Percentiles rank a stretch among this genome's conserved stretches.
Conservation (phyloP, 2,888 invertebrate genomes). For the Resseliella maxima region DNA sequence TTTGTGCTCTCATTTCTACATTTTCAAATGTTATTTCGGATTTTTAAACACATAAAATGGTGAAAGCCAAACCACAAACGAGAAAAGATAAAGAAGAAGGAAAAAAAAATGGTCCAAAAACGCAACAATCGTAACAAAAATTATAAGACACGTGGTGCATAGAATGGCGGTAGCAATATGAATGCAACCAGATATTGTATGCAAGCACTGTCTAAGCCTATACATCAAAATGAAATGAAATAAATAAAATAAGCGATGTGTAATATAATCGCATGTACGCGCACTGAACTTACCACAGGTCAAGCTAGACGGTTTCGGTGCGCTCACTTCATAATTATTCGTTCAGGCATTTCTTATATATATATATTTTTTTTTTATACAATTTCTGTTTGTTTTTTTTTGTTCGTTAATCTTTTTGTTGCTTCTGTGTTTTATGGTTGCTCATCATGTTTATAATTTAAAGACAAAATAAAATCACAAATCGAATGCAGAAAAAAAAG, state of each 20-base stretch:
- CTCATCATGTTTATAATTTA: neutral
- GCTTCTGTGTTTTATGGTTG: conserved; percentile 19
- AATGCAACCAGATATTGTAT: conserved; percentile 17
- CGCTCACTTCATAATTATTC: conserved; percentile 56
- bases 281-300: conserved; percentile 57
- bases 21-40: neutral
- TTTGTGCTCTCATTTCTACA: neutral
- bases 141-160: neutral
- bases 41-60: conserved; percentile 5
- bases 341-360: too few relatives aligned
- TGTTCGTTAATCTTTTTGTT: neutral
- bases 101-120: conserved; percentile 19
- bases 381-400: neutral
- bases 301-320: conserved; percentile 57
- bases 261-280: conserved; percentile 53
- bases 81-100: neutral
- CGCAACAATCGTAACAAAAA: conserved; percentile 44
- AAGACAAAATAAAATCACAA: neutral
- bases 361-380: conserved; percentile 27
- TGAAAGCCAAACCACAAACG: neutral
- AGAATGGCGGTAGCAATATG: neutral
- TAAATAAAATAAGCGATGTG: conserved; percentile 8
- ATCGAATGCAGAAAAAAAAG: neutral
- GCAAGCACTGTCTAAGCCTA: neutral
- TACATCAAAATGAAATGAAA: conserved; percentile 37